Base-by-base conservation (phyloP, 2,113 vertebrate species). In the Corydoras sp. region DNA sequence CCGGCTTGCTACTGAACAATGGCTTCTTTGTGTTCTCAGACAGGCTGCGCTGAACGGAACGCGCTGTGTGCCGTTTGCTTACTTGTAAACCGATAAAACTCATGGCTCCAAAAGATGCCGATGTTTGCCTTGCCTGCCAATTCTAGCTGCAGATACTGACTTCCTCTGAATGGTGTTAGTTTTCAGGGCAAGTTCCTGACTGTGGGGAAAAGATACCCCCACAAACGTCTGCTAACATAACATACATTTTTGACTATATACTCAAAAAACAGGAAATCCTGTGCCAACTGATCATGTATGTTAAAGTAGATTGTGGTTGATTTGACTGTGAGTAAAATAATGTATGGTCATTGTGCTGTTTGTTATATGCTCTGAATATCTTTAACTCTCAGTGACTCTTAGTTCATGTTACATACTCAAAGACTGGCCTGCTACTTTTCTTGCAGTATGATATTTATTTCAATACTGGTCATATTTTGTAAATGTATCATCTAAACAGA, bases 1-100 rank as follows among this genome's bases (percentile, higher is more conserved):
- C 75, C 70, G 77, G 48, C 69, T 70, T 58, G 49, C 30, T 53
- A 12, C 48, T 64, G 65, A 79, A 83, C 77, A 83, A 81, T 76
- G 76, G 24, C 13, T 55, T 56, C 65, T 72, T 76, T 83, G 77
- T 81, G 56, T 62, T 69, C 30, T 63, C 50, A 58, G 51, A 58
- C 75, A 73, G 56, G 66, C 76, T 58, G 10, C 70, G 54, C 60
- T 66, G 70, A 76, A 73, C 61, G 35, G 35, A 69, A 69, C 18
- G 60, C 65, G 43, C 49, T 51, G 70, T 66, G 53, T 72, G 71
- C 54, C 24, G 71, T 55, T 76, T 35, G 61, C 65, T 60, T 55
- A 10, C 31, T 65, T 60, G 30, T 35, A 58, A 74, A 58, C 62
- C 66, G 64, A 67, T 56, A 61, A 32, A 3, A 13, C 9, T 12